Conservation (phyloP, 2,888 invertebrate genomes). For the Melinaea menophilus region DNA sequence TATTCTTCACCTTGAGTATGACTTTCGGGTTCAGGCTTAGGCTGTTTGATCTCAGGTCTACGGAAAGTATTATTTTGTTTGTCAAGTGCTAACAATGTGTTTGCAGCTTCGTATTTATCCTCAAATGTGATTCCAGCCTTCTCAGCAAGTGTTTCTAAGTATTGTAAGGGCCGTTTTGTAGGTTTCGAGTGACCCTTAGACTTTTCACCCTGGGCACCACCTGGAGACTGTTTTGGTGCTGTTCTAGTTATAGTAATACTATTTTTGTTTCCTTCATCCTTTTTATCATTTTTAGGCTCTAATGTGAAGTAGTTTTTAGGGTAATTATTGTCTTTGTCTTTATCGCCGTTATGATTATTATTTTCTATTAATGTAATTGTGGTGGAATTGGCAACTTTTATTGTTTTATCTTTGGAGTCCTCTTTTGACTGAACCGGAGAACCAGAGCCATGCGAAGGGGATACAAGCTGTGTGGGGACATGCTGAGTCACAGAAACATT, state of each 20-base stretch:
- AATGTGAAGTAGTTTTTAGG: constrained; percentile 68
- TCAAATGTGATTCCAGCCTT: constrained; percentile 86
- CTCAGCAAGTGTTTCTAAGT: constrained; percentile 84
- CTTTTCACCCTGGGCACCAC: constrained; percentile 53
- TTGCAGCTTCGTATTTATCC: constrained; percentile 85
- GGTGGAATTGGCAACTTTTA: constrained; percentile 69
- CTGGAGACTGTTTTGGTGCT: constrained; percentile 58
- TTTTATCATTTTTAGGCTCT: constrained; percentile 68
- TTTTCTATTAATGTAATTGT: constrained; percentile 70
- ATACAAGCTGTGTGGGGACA: constrained; percentile 62
- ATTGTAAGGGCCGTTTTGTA: constrained; percentile 77
- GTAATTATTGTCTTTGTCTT: constrained; percentile 63
- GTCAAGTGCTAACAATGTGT: constrained; percentile 80
- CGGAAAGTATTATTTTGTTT: constrained; percentile 76
- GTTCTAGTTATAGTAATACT: constrained; percentile 73
- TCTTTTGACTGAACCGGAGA: constrained; percentile 54
- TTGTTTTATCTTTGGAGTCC: constrained; percentile 63
- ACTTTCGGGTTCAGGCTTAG: constrained; percentile 61
- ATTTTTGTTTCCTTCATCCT: constrained; percentile 72
- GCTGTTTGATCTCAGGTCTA: constrained; percentile 63
- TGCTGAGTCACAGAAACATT: constrained; percentile 60
- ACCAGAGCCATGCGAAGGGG: constrained; percentile 52
- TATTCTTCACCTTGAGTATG: constrained; percentile 59
- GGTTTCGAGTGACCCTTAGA: constrained; percentile 52
- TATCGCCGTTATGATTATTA: constrained; percentile 55